Conservation (phyloP, 1,140 invertebrate species). For the Brachionus plicatilis region DNA sequence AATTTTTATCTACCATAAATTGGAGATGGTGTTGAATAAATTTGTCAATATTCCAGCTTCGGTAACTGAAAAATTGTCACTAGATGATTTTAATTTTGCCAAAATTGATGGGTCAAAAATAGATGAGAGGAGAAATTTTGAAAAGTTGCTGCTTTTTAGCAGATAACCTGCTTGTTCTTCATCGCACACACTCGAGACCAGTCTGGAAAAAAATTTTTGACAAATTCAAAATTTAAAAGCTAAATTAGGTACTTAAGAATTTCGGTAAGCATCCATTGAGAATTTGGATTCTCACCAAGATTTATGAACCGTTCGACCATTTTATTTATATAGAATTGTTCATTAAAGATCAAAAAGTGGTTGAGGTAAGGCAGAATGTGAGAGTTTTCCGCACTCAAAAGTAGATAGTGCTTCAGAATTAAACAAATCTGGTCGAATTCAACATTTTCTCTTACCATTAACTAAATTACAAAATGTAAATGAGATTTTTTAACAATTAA, state of each 20-base stretch:
- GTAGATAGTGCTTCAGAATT: slow-evolving; percentile 30
- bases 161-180: slow-evolving; percentile 8
- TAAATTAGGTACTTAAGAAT: background rate
- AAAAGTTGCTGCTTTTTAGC: background rate
- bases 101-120: background rate
- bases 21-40: slow-evolving; percentile 18
- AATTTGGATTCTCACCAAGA: background rate
- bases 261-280: slow-evolving; percentile 37
- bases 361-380: background rate
- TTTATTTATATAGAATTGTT: background rate
- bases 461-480: background rate
- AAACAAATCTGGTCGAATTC: slow-evolving; percentile 34
- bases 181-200: background rate
- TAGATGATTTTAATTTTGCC: background rate
- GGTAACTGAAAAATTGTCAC: background rate
- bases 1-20: background rate
- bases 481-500: background rate
- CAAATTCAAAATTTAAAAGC: background rate
- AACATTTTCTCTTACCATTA: background rate
- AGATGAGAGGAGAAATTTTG: background rate
- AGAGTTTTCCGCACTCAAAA: background rate
- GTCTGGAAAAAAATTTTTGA: background rate
- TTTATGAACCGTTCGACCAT: slow-evolving; percentile 6
- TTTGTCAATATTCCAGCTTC: slow-evolving; percentile 22
- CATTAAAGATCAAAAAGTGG: background rate